Base-by-base conservation (phyloP, 2,797 vertebrate genomes). In the Typhlichthys subterraneus region DNA sequence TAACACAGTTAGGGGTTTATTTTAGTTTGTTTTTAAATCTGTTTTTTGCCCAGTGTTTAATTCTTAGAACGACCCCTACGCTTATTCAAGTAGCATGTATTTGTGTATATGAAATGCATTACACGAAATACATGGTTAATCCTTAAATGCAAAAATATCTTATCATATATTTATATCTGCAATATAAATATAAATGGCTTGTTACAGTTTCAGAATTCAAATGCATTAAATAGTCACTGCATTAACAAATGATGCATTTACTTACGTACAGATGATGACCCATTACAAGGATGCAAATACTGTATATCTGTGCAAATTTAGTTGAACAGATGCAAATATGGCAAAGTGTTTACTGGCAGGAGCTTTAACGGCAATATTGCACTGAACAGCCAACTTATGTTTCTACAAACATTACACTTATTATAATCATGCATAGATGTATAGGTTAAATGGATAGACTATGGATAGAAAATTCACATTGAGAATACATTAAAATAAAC, bases 351-450 rank as follows among this genome's bases (percentile, higher is more conserved):
- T 69, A 74, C 66, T 57, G 61, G 79, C 70, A 54, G 57, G 57
- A 76, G 56, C 65, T 57, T 19, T 23, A 51, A 76, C 63, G 82
- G 82, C 81, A 67, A 77, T 83, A 86, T 86, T 87, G 80, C 87
- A 88, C 59, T 23, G 13, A 50, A 63, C 85, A 77, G 72, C 19
- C 57, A 76, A 82, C 76, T n/a, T 17, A 56, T 73, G 64, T 65
- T 69, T 63, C 78, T 81, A 86, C 81, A 84, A 73, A 71, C 82
- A 73, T 81, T 13, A 65, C 62, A 70, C 70, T 57, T 77, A 69
- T 58, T 50, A 54, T 72, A 51, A 59, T 73, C 87, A 90, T 91
- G 90, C 88, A 91, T 89, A 91, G 89, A 79, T 79, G 67, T 55
- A 64, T 61, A 67, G 69, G 65, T 75, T 58, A 79, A 73, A 86